Evolutionary conservation across 1,140 invertebrate species (phyloP).

Genomic region (Potamilus streckersoni): DNA sequence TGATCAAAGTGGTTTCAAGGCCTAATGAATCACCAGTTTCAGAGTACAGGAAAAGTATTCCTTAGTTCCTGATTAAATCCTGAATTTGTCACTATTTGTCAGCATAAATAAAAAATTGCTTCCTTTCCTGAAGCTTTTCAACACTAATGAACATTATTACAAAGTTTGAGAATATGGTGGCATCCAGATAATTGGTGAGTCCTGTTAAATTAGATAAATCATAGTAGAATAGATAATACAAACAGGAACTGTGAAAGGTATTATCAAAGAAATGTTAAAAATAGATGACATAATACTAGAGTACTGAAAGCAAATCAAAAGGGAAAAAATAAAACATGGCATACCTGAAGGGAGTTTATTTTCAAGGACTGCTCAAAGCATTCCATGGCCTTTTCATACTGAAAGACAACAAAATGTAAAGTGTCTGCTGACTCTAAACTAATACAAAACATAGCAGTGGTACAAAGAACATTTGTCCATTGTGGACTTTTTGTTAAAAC

Average conservation of each 20-base stretch:
- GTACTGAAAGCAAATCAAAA: too few relatives aligned
- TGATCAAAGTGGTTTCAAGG: too few relatives aligned
- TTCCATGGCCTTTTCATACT: conserved; percentile 60
- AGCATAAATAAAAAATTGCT: too few relatives aligned
- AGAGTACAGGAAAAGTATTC: too few relatives aligned
- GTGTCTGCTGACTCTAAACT: neutral
- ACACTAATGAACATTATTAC: neutral
- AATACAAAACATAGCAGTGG: neutral
- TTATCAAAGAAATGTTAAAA: neutral
- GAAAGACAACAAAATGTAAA: conserved; percentile 39
- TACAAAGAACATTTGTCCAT: neutral
- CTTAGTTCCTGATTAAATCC: too few relatives aligned
- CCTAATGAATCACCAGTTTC: too few relatives aligned
- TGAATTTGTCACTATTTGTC: too few relatives aligned
- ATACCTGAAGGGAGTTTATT: conserved; percentile 77
- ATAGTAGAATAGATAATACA: neutral
- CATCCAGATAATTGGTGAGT: neutral
- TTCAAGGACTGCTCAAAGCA: conserved; percentile 83
- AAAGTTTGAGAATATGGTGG: too few relatives aligned
- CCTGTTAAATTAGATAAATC: neutral
- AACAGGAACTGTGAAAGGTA: neutral
- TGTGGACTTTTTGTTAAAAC: too few relatives aligned
- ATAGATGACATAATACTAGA: too few relatives aligned
- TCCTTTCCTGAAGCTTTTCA: too few relatives aligned
- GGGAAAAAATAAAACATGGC: neutral